Percentiles rank a stretch among this genome's conserved stretches.
Conservation (phyloP, 2,113 vertebrate species). For the Dascyllus trimaculatus region DNA sequence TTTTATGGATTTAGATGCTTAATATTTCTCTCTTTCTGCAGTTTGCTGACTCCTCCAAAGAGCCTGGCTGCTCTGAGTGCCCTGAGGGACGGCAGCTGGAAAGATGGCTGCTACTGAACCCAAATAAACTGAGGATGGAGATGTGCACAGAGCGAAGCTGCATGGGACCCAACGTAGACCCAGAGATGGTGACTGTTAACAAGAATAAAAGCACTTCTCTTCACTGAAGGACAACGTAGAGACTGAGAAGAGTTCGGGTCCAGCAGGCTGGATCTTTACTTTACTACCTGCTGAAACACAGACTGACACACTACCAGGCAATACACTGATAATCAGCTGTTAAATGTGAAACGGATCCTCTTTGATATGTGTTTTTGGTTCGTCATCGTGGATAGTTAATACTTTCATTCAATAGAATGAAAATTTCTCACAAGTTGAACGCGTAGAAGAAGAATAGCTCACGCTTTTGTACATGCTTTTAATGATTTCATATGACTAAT, state of each 20-base stretch:
- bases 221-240: slow-evolving; percentile 20
- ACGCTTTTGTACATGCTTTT: slow-evolving; percentile 68
- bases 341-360: slow-evolving; percentile 60
- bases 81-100: slow-evolving; percentile 95
- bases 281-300: slow-evolving; percentile 48
- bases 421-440: slow-evolving; percentile 40
- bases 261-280: slow-evolving; percentile 94
- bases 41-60: slow-evolving; percentile 97
- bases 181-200: slow-evolving; percentile 67
- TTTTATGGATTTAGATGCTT: not conserved
- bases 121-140: slow-evolving; percentile 32
- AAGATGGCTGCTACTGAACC: slow-evolving; percentile 96
- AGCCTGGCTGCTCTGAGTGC: slow-evolving; percentile 92
- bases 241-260: slow-evolving; percentile 77
- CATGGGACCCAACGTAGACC: slow-evolving; percentile 38
- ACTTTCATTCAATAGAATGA: slow-evolving; percentile 47
- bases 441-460: slow-evolving; percentile 21
- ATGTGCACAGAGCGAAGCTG: slow-evolving; percentile 63
- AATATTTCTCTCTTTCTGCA: slow-evolving; percentile 67
- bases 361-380: slow-evolving; percentile 46
- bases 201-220: slow-evolving; percentile 49
- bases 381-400: slow-evolving; percentile 51
- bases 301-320: slow-evolving; percentile 62
- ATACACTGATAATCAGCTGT: slow-evolving; percentile 65
- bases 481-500: slow-evolving; percentile 61